Evolutionary conservation across 2,113 vertebrate genomes (phyloP).

Genomic region (Heterotilapia buettikoferi): DNA sequence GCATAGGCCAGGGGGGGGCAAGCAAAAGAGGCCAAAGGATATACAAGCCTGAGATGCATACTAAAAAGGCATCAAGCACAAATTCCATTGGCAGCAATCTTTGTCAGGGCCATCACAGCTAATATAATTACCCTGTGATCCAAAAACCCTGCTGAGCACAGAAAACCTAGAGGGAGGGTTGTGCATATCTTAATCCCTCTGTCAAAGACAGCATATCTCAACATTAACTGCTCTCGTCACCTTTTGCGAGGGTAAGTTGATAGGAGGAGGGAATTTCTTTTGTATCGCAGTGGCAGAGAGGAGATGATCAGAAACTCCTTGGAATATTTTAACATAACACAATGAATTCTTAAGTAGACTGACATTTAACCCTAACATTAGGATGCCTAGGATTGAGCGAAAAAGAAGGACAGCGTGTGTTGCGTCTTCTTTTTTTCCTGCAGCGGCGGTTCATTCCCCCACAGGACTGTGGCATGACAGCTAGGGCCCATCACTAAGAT

Average conservation of each 20-base stretch:
- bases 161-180: conserved; percentile 33
- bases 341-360: background rate
- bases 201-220: conserved; percentile 37
- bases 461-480: conserved; percentile 62
- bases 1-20: conserved; percentile 15
- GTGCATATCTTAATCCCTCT: conserved; percentile 54
- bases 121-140: conserved; percentile 70
- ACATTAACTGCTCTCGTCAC: conserved; percentile 58
- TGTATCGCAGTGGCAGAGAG: background rate
- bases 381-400: background rate
- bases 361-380: background rate
- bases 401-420: background rate
- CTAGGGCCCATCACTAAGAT: conserved; percentile 67
- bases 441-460: conserved; percentile 35
- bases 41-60: conserved; percentile 22
- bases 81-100: conserved; percentile 52
- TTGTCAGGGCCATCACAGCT: conserved; percentile 57
- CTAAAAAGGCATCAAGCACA: conserved; percentile 49
- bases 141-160: conserved; percentile 47
- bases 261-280: conserved; percentile 3
- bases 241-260: conserved; percentile 9
- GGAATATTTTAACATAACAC: conserved; percentile 19
- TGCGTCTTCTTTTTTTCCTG: conserved; percentile 1
- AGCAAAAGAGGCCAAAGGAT: conserved; percentile 26
- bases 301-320: background rate